These are phyloP conservation scores for Stichodactyla helianthus DNA, from an alignment of 64 coral and sea anemone species.

Conservation along the genomic window DNA sequence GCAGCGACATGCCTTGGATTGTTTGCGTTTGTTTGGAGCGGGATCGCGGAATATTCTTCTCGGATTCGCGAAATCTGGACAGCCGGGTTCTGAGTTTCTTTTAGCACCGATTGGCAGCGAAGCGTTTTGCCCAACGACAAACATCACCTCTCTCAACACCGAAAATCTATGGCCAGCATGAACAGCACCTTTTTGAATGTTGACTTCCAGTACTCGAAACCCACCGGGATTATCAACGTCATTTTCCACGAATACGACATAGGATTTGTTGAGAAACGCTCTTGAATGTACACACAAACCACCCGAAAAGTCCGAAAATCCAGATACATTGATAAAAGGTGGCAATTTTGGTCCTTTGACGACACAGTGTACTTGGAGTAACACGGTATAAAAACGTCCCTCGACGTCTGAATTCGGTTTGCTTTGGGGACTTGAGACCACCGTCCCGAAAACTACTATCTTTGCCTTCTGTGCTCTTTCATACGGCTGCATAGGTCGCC, in stretches of 20 bases:
- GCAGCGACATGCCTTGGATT: constrained; percentile 19
- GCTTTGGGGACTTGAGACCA: constrained; percentile 51
- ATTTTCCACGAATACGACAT: constrained; percentile 60
- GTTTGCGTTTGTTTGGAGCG: background rate
- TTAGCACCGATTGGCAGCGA: constrained; percentile 50
- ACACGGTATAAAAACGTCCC: constrained; percentile 54
- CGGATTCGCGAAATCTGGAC: constrained; percentile 20
- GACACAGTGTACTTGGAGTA: constrained; percentile 71
- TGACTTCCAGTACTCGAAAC: constrained; percentile 66
- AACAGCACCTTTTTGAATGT: constrained; percentile 62
- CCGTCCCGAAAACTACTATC: constrained; percentile 75
- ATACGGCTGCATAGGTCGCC: constrained; percentile 32
- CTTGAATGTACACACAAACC: constrained; percentile 72
- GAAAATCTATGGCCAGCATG: constrained; percentile 33
- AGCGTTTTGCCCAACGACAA: constrained; percentile 42
- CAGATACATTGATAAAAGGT: constrained; percentile 68
- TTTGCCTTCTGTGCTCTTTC: constrained; percentile 65
- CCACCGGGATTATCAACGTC: constrained; percentile 10
- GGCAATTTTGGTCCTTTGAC: constrained; percentile 71
- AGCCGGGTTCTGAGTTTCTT: constrained; percentile 26
- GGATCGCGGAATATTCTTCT: constrained; percentile 9
- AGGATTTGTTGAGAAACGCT: constrained; percentile 77
- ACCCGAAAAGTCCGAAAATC: constrained; percentile 60
- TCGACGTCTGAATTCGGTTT: constrained; percentile 1
- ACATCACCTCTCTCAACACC: constrained; percentile 63